phyloP scores from a whole-genome alignment of 2,797 vertebrate species.

The Dallia pectoralis region DNA sequence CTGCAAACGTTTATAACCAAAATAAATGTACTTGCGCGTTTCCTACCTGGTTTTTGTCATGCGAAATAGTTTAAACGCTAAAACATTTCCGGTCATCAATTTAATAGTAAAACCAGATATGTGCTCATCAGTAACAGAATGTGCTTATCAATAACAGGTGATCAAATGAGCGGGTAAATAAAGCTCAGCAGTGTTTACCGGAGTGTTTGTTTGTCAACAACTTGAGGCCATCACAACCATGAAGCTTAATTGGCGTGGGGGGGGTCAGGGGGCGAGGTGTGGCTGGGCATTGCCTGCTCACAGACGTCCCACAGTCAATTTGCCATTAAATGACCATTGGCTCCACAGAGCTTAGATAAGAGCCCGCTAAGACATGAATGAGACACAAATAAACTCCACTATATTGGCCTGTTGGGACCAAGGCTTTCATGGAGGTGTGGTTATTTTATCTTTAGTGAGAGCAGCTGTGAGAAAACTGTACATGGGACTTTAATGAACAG shows the following conservation, averaged over 20 bases:
- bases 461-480: not conserved
- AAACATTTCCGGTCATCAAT: too few species aligned
- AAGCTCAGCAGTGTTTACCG: not conserved
- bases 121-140: not conserved
- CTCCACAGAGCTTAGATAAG: not conserved
- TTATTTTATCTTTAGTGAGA: not conserved
- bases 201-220: too few species aligned
- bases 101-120: too few species aligned
- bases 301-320: not conserved
- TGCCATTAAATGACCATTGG: not conserved
- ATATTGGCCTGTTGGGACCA: not conserved
- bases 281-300: too few species aligned
- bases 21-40: too few species aligned
- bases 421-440: not conserved
- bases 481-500: slow-evolving; percentile 15
- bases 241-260: too few species aligned
- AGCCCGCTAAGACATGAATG: not conserved
- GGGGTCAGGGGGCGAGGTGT: too few species aligned
- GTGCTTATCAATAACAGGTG: not conserved
- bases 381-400: not conserved
- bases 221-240: too few species aligned
- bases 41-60: too few species aligned
- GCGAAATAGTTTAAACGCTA: too few species aligned
- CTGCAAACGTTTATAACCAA: too few species aligned
- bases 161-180: not conserved